phyloP scores from a whole-genome alignment of 2,113 vertebrate genomes.

The Carollia perspicillata region DNA sequence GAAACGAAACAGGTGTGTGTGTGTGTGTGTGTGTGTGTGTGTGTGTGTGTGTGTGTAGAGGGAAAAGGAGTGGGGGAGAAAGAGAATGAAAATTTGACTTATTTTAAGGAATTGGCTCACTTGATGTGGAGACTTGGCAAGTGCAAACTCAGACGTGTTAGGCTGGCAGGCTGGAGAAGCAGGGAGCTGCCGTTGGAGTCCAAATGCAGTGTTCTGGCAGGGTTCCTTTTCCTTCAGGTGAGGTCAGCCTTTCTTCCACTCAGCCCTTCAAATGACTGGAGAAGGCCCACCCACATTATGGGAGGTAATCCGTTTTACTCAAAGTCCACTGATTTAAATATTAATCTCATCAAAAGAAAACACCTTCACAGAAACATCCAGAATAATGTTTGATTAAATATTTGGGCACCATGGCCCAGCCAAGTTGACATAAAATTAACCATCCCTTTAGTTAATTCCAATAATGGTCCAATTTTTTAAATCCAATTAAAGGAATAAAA shows the following conservation, averaged over 20 bases:
- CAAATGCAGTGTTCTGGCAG: not conserved
- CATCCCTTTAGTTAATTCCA: not conserved
- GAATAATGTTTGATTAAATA: constrained; percentile 33
- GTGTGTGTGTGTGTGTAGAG: not conserved
- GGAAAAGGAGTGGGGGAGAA: not conserved
- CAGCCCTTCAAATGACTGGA: not conserved
- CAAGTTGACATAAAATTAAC: constrained; percentile 22
- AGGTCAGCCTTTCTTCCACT: not conserved
- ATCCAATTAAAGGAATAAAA: not conserved
- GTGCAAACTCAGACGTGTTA: not conserved
- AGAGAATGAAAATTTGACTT: not conserved
- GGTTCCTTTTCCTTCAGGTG: not conserved
- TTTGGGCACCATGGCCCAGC: not conserved
- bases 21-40: not conserved
- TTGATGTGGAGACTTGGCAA: not conserved
- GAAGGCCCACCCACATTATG: not conserved
- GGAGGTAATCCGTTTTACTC: constrained; percentile 2
- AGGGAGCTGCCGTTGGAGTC: not conserved
- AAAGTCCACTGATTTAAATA: constrained; percentile 21
- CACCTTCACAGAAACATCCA: not conserved
- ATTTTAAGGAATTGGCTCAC: not conserved
- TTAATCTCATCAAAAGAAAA: constrained; percentile 19
- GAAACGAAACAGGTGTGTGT: not conserved
- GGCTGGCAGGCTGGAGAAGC: not conserved
- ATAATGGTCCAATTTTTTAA: not conserved